Base-by-base conservation (phyloP, 1,140 invertebrate genomes). In the Neodiprion fabricii region DNA sequence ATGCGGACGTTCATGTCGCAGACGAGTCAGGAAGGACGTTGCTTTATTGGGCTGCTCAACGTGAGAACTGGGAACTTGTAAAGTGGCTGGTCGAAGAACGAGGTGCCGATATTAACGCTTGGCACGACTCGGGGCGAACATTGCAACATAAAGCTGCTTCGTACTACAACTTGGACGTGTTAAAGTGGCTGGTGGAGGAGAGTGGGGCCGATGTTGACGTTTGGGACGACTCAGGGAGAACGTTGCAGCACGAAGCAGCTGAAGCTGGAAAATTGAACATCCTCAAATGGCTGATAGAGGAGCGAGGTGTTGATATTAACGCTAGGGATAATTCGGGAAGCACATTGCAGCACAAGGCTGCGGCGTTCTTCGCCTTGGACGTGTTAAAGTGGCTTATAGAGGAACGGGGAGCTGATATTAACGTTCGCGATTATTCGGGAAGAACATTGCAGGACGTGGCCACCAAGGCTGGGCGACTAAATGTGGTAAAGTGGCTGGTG, bases 31-130 rank as follows among this genome's bases (percentile, higher is more conserved):
- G 80, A 12, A 68, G 75, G 0, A 80, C 77, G 23, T 71, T 76
- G 12, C 65, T 81, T 1, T 49, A 79, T 9, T 78, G 76, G 77
- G 75, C 80, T 47, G 74, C 78, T 9, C 76, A 81, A 14, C 9
- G 9, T 14, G 9, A 53, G 50, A 53, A 53, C 9, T 53, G 50
- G 50, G 50, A 53, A 9, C 50, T 53, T 53, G 50, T 53, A 14
- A 53, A 14, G 50, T 53, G 50, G 50, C 50, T 53, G 50, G 50
- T 53, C 9, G 9, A 10, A 14, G 50, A 53, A 9, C 50, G 50
- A 9, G 9, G 50, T 14, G 50, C 50, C 50, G 50, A 53, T 10
- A 14, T 53, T 53, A 14, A 53, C 14, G 14, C 50, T 14, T 10
- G 50, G 14, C 9, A 9, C 50, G 14, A 14, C 50, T 9, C 9